A percentile compares a stretch with the other conserved stretches of the same genome.
phyloP scores from a whole-genome alignment of 2,888 invertebrate genomes.

The Conistra vaccinii region DNA sequence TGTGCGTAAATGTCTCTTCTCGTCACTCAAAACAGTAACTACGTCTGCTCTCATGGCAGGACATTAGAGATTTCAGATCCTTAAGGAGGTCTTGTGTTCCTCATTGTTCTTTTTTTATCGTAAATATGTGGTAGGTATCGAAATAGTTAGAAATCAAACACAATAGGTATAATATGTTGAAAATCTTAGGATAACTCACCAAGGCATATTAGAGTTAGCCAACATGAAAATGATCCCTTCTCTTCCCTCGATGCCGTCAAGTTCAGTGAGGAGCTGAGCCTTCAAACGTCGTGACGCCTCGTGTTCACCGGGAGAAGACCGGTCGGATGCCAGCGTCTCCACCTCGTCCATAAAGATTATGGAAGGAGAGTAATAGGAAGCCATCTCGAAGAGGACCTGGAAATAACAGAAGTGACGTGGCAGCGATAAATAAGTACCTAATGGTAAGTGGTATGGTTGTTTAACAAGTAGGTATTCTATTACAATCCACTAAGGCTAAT shows the following conservation, averaged over 20 bases:
- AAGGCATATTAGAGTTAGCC: conserved; percentile 97
- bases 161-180: neutral
- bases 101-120: neutral
- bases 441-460: neutral
- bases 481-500: neutral
- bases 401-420: neutral
- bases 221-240: conserved; percentile 94
- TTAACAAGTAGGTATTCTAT: neutral
- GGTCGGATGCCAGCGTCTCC: conserved; percentile 94
- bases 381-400: conserved; percentile 96
- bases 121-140: neutral
- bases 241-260: conserved; percentile 94
- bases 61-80: neutral
- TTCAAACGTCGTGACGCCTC: conserved; percentile 97
- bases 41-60: neutral
- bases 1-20: neutral
- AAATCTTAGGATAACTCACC: conserved; percentile 87
- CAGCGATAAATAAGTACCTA: neutral
- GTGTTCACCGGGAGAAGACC: conserved; percentile 93
- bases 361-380: conserved; percentile 95
- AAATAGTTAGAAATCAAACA: neutral
- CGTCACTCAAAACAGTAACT: neutral
- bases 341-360: conserved; percentile 98
- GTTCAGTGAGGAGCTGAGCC: conserved; percentile 96
- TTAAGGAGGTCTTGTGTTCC: neutral